phyloP scores from a whole-genome alignment of 2,797 vertebrate genomes.

The Sebastolobus altivelis region DNA sequence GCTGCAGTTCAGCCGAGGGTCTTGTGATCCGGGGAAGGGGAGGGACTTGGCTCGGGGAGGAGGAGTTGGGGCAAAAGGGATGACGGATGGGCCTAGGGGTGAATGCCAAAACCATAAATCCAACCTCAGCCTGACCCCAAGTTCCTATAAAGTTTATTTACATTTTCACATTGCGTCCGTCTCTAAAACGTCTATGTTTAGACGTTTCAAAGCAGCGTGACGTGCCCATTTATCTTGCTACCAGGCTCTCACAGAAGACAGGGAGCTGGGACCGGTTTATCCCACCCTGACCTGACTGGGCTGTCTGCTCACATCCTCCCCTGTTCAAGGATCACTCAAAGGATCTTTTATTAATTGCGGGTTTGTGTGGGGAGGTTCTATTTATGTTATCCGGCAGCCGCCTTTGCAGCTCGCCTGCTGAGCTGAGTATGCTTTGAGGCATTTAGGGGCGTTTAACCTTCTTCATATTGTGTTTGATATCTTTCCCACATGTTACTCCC shows the following conservation, averaged over 20 bases:
- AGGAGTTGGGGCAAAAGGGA: constrained; percentile 75
- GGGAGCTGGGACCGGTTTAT: constrained; percentile 71
- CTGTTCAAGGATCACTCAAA: constrained; percentile 69
- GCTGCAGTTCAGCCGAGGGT: constrained; percentile 94
- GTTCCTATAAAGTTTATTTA: constrained; percentile 90
- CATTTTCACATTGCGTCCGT: constrained; percentile 87
- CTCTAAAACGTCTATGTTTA: constrained; percentile 85
- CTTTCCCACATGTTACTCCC: constrained; percentile 67
- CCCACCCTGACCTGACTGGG: constrained; percentile 64
- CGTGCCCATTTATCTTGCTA: constrained; percentile 70
- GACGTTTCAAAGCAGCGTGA: constrained; percentile 78
- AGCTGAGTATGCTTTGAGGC: constrained; percentile 62
- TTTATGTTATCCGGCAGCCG: constrained; percentile 65
- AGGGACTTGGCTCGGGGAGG: constrained; percentile 74
- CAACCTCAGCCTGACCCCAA: constrained; percentile 85
- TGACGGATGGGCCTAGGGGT: constrained; percentile 89
- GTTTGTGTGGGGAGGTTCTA: constrained; percentile 73
- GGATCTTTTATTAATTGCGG: constrained; percentile 79
- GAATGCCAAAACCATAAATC: constrained; percentile 91
- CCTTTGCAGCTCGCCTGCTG: constrained; percentile 63
- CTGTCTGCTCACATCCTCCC: constrained; percentile 64
- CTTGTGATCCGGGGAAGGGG: constrained; percentile 86
- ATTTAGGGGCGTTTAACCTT: constrained; percentile 74
- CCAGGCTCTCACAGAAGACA: constrained; percentile 53
- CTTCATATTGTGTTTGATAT: constrained; percentile 74